Evolutionary conservation across 2,888 invertebrate genomes (phyloP).

Genomic region (Chouioia cunea): DNA sequence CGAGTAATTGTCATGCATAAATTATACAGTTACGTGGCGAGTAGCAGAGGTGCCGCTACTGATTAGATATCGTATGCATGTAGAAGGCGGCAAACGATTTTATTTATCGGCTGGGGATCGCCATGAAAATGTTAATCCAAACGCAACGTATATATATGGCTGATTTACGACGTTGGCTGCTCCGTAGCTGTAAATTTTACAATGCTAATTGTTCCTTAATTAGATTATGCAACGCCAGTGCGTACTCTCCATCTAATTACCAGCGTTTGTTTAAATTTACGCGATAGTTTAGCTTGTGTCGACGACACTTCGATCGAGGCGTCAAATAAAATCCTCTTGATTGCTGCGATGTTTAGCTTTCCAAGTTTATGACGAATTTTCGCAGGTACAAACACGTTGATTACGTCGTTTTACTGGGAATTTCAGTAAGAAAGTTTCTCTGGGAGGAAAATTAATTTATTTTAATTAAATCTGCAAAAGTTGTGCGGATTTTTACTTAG

Average conservation of each 20-base stretch:
- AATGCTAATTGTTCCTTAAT: constrained; percentile 35
- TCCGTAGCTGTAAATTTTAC: constrained; percentile 31
- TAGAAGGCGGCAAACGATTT: neutral
- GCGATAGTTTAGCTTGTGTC: neutral
- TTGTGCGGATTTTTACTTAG: constrained; percentile 20
- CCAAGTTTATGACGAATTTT: no score
- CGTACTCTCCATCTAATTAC: no score
- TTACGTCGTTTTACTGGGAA: constrained; percentile 22
- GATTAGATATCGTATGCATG: constrained; percentile 32
- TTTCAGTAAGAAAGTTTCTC: no score
- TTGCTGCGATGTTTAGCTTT: no score
- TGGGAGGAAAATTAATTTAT: constrained; percentile 40
- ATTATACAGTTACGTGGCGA: constrained; percentile 11
- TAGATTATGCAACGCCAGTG: constrained; percentile 12
- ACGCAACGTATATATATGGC: neutral
- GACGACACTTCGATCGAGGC: constrained; percentile 2
- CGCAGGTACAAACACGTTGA: no score
- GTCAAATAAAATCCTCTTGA: no score
- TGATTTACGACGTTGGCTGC: constrained; percentile 22
- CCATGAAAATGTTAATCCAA: constrained; percentile 32
- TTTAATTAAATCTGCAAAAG: constrained; percentile 36
- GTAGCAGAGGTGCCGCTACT: constrained; percentile 17
- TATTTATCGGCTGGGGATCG: constrained; percentile 31
- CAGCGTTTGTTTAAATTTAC: no score
- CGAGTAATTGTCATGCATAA: constrained; percentile 35